Percentiles rank a stretch among this genome's conserved stretches.
phyloP scores from a whole-genome alignment of 1,140 invertebrate genomes.

The Berghia stephanieae region DNA sequence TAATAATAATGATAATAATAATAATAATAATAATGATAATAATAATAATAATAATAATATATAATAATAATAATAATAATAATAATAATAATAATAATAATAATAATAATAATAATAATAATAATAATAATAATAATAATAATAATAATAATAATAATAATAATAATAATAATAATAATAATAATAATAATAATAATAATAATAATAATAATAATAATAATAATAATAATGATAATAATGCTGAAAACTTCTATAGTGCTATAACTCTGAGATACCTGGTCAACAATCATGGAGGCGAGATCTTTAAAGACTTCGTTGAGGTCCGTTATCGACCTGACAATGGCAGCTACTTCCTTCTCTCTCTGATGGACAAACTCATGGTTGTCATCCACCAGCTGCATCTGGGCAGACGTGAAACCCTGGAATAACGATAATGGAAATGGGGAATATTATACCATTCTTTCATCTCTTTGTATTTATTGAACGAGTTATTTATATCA shows the following conservation, averaged over 20 bases:
- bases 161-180: not conserved
- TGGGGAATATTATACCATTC: too few relatives aligned
- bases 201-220: not conserved
- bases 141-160: not conserved
- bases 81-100: too few relatives aligned
- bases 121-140: not conserved
- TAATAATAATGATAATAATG: too few relatives aligned
- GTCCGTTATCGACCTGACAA: slow-evolving; percentile 91
- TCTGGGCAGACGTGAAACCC: slow-evolving; percentile 71
- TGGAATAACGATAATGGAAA: slow-evolving; percentile 34
- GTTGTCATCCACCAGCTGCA: slow-evolving; percentile 86
- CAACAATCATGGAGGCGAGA: slow-evolving; percentile 72
- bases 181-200: not conserved
- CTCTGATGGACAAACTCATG: slow-evolving; percentile 79
- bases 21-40: too few relatives aligned
- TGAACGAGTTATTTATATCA: too few relatives aligned
- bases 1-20: too few relatives aligned
- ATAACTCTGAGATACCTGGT: slow-evolving; percentile 69
- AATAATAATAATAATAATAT: too few relatives aligned
- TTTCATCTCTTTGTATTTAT: too few relatives aligned
- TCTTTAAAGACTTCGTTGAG: slow-evolving; percentile 93
- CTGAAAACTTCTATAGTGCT: too few relatives aligned
- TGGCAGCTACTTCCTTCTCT: slow-evolving; percentile 88
- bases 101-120: too few relatives aligned
- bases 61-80: too few relatives aligned